phyloP scores from a whole-genome alignment of 2,113 vertebrate species.

The Struthidea cinerea region DNA sequence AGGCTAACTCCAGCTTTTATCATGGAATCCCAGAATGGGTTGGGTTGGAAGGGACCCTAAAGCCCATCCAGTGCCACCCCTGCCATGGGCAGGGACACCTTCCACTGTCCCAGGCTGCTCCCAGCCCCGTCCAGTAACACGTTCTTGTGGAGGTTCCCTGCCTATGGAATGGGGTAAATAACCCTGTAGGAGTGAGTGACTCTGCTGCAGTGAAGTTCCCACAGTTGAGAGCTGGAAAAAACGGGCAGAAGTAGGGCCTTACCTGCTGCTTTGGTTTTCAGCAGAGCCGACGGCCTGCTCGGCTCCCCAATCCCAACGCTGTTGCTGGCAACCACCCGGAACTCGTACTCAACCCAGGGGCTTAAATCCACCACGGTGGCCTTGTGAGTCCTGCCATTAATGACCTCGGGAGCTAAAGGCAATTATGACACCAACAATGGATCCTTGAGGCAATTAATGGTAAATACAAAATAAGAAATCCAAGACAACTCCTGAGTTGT shows the following conservation, averaged over 20 bases:
- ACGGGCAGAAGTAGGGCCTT: not conserved
- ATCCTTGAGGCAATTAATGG: not conserved
- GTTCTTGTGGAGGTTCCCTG: not conserved
- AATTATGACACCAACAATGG: not conserved
- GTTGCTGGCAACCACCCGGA: slow-evolving; percentile 89
- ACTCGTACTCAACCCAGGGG: slow-evolving; percentile 95
- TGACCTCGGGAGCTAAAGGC: slow-evolving; percentile 83
- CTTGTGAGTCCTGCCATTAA: slow-evolving; percentile 81
- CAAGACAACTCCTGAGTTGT: not conserved
- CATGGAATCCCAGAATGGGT: not conserved
- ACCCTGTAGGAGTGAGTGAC: not conserved
- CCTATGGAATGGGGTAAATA: fast-evolving
- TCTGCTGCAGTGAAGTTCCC: not conserved
- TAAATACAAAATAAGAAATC: not conserved
- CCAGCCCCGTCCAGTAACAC: fast-evolving
- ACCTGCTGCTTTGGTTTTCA: slow-evolving; percentile 88
- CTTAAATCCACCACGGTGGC: slow-evolving; percentile 87
- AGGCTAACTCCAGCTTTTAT: not conserved
- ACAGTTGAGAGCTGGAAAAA: fast-evolving
- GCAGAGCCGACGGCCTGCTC: slow-evolving; percentile 85
- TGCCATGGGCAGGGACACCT: not conserved
- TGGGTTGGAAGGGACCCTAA: not conserved
- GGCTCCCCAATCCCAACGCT: slow-evolving; percentile 88
- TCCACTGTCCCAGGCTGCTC: fast-evolving
- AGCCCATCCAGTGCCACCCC: not conserved